These are phyloP conservation scores for Patagioenas fasciata DNA, from an alignment of 2,113 vertebrate species.

Conservation along the genomic window DNA sequence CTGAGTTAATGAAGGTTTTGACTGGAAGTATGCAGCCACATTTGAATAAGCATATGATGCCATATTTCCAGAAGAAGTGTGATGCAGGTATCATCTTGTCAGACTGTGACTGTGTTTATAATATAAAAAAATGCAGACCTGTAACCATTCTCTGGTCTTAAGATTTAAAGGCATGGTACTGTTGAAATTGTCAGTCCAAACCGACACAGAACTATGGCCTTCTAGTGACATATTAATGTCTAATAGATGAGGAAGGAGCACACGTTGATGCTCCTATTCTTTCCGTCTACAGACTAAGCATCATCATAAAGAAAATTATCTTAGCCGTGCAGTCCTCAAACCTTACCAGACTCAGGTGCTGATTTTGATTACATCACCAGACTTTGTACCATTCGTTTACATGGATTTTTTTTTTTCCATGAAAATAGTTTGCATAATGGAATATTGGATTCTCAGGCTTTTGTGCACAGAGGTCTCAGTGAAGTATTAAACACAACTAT, in stretches of 20 bases:
- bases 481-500: not conserved
- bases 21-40: not conserved
- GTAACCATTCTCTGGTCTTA: not conserved
- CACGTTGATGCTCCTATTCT: not conserved
- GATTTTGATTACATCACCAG: not conserved
- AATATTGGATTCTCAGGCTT: not conserved
- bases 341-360: not conserved
- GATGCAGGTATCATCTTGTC: not conserved
- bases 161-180: not conserved
- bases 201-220: not conserved
- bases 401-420: not conserved
- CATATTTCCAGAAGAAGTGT: not conserved
- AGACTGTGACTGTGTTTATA: not conserved
- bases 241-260: not conserved
- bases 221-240: not conserved
- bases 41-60: not conserved
- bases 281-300: not conserved
- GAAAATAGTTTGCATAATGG: not conserved
- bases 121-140: not conserved
- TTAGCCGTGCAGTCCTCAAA: not conserved
- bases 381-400: not conserved
- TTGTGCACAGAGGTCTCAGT: not conserved
- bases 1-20: not conserved
- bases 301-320: not conserved
- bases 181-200: not conserved